Conservation (phyloP, 2,888 invertebrate genomes). For the Tetanocera ferruginea region DNA sequence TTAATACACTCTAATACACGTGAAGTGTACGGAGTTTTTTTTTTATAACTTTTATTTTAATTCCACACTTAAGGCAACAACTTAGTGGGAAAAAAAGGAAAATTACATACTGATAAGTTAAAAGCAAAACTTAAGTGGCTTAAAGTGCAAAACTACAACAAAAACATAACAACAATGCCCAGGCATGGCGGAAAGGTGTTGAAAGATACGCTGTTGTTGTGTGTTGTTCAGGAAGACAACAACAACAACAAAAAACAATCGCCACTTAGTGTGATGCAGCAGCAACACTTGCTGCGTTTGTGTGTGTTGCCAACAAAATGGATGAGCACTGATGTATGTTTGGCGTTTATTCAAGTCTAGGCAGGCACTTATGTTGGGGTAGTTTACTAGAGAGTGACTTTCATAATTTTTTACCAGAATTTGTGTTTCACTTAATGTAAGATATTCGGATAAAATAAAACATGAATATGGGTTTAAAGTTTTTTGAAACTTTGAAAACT, state of each 20-base stretch:
- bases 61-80: background rate
- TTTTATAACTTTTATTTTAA: background rate
- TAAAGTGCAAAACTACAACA: constrained; percentile 14
- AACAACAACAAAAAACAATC: no score
- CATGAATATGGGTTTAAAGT: no score
- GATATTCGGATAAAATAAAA: no score
- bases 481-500: no score
- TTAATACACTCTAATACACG: background rate
- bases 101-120: constrained; percentile 22
- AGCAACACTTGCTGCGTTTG: background rate
- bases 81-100: background rate
- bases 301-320: background rate
- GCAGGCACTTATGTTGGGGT: background rate
- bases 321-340: constrained; percentile 8
- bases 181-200: background rate
- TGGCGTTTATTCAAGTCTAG: background rate
- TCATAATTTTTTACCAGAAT: no score
- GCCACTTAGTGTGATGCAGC: no score
- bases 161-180: background rate
- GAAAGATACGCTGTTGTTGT: constrained; percentile 3
- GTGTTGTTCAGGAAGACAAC: background rate
- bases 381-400: no score
- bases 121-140: constrained; percentile 27
- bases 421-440: no score
- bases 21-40: background rate